A percentile compares a stretch with the other conserved stretches of the same genome.
phyloP scores from a whole-genome alignment of 2,888 invertebrate species.

The Graphium colonna region DNA sequence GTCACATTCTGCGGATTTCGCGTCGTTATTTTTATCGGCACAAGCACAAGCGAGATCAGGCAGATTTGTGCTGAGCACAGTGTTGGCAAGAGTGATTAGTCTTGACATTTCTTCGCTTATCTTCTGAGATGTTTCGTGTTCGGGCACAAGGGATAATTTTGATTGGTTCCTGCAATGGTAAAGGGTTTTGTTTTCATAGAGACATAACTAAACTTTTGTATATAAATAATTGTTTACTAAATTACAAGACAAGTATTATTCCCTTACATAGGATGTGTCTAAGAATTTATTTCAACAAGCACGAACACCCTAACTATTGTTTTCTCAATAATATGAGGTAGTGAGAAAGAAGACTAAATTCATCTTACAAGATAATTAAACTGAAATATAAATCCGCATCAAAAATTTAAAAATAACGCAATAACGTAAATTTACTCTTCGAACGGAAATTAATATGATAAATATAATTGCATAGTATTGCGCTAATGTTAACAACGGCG shows the following conservation, averaged over 20 bases:
- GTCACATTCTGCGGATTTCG: constrained; percentile 23
- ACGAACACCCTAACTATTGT: too few relatives aligned
- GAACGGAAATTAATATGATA: not conserved
- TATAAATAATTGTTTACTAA: not conserved
- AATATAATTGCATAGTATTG: too few relatives aligned
- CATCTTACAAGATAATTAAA: not conserved
- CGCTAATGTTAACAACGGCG: not conserved
- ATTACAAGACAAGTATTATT: too few relatives aligned
- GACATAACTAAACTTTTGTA: not conserved
- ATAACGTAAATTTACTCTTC: not conserved
- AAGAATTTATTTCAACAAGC: too few relatives aligned
- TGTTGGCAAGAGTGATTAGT: constrained; percentile 73
- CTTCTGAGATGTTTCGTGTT: constrained; percentile 55
- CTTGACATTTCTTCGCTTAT: constrained; percentile 68
- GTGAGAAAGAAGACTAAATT: too few relatives aligned
- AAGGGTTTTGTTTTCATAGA: not conserved
- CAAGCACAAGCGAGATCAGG: constrained; percentile 63
- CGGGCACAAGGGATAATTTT: constrained; percentile 54
- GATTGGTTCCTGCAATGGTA: constrained; percentile 58
- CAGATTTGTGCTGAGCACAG: constrained; percentile 66
- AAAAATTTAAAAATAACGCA: constrained; percentile 7
- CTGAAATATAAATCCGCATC: not conserved
- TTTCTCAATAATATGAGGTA: too few relatives aligned
- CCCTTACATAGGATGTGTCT: too few relatives aligned
- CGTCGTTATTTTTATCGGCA: constrained; percentile 33